A percentile compares a stretch with the other conserved stretches of the same genome.
Evolutionary conservation across 2,113 vertebrate genomes (phyloP).

Genomic region (Polypterus bichir): DNA sequence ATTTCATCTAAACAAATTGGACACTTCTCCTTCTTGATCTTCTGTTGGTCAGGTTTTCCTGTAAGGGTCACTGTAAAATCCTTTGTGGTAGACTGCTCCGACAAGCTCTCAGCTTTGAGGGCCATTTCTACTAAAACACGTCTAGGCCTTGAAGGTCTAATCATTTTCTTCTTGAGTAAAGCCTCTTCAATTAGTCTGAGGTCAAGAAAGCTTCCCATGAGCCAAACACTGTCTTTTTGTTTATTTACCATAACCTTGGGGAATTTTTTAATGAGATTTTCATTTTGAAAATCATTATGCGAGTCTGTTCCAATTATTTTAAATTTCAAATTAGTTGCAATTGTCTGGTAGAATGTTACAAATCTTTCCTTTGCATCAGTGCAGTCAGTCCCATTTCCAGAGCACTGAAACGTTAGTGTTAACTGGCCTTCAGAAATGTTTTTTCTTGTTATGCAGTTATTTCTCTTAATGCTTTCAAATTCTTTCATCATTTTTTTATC

Average conservation of each 20-base stretch:
- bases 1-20: slow-evolving; percentile 48
- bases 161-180: neutral
- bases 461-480: slow-evolving; percentile 19
- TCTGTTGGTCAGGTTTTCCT: neutral
- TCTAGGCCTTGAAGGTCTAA: too few species aligned
- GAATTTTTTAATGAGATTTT: slow-evolving; percentile 15
- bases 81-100: too few species aligned
- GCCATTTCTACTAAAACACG: too few species aligned
- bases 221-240: neutral
- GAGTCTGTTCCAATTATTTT: neutral
- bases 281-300: too few species aligned
- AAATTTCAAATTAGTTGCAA: slow-evolving; percentile 30
- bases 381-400: fast-evolving
- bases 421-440: fast-evolving
- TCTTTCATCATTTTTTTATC: slow-evolving; percentile 17
- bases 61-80: too few species aligned
- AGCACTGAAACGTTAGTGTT: slow-evolving; percentile 2
- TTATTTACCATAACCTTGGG: slow-evolving; percentile 26
- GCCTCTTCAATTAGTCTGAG: slow-evolving; percentile 23
- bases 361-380: slow-evolving; percentile 33
- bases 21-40: slow-evolving; percentile 27
- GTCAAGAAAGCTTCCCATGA: slow-evolving; percentile 26
- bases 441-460: neutral
- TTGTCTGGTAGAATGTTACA: slow-evolving; percentile 44
- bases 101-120: too few species aligned